Base-by-base conservation (phyloP, 2,797 vertebrate species). In the Gobionotothen gibberifrons region DNA sequence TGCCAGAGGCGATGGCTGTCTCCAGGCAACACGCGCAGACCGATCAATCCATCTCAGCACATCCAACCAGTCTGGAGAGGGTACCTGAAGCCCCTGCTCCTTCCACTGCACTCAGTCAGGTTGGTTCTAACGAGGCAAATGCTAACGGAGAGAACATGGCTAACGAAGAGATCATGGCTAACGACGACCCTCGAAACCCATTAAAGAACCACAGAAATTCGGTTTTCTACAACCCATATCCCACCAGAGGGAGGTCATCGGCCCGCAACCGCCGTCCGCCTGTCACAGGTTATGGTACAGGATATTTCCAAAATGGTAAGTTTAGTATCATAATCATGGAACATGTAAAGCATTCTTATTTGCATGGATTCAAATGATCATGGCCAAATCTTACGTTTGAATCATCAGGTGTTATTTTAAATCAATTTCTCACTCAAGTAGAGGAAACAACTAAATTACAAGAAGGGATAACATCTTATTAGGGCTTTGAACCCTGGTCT, bases 281-380 rank as follows among this genome's bases (percentile, higher is more conserved):
- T 9, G 89, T 91, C 47, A 81, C 93, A 5, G 95, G 95, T 1
- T 79, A 92, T 12, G 95, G 94, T 39, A 95, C 95, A 10, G 89
- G 91, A 72, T 94, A 92, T 83, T 96, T 96, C 82, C 96, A 95
- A 43, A 93, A 96, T 8, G 96, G 95, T 95, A 63, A 92, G 89
- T 75, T n/a, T 43, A 65, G 29, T 44, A 12, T 61, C 3, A 9
- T 36, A 16, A 64, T 73, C 9, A 9, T 16, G 11, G 14, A 53
- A 13, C 29, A 2, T 39, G 5, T 5, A 52, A 5, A 32, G 10
- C 5, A 46, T 9, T 58, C 22, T 68, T 51, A 29, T 17, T 56
- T 53, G 1, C n/a, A 51, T 21, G 0, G 17, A 74, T 61, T 51
- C 49, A 12, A 52, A 47, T 64, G 1, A 22, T 39, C 10, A 62